Evolutionary conservation across 2,113 vertebrate species (phyloP), one percentile per base, ranked within the genome.

Genomic region (Melanostigma gelatinosum): DNA sequence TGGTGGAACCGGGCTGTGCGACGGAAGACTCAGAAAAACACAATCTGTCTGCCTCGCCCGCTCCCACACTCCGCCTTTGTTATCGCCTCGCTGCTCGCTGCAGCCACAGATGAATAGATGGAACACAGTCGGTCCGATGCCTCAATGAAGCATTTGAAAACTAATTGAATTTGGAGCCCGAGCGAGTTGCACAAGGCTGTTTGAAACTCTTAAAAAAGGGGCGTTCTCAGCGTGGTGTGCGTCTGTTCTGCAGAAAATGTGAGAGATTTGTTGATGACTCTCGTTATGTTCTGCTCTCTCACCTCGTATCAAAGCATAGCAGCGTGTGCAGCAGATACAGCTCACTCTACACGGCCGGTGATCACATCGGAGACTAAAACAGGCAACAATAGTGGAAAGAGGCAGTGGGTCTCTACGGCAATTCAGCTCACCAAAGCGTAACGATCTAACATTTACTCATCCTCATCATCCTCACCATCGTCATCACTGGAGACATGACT

Each of bases 401-500:
- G 24, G 38, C 22, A 34, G 16, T 12, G 13, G n/a, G 40, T 46
- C 48, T 57, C 38, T 54, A 1, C 38, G 32, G 42, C 10, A n/a
- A 55, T 72, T 36, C 24, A 70, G 70, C 57, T 42, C 32, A 48
- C 9, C 3, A 24, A 40, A 52, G n/a, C 63, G 70, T 52, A 11
- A 40, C 61, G 24, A 15, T 63, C n/a, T 44, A 13, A 64, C 72
- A 61, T 27, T 77, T 60, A 38, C 22, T 66, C 40, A 58, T 72
- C 44, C 4, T 63, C 40, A 52, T 73, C 46, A 15, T 62, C 38
- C n/a, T 44, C 65, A 11, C 36, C n/a, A 27, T 61, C 2, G 2
- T 20, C 24, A 24, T 64, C 18, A 62, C 90, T 76, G 86, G 69
- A 27, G 82, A 57, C 82, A 80, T 71, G 69, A 79, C 15, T 67